A percentile compares a stretch with the other conserved stretches of the same genome.
phyloP scores from a whole-genome alignment of 2,888 invertebrate species.

The Dicycla oo region DNA sequence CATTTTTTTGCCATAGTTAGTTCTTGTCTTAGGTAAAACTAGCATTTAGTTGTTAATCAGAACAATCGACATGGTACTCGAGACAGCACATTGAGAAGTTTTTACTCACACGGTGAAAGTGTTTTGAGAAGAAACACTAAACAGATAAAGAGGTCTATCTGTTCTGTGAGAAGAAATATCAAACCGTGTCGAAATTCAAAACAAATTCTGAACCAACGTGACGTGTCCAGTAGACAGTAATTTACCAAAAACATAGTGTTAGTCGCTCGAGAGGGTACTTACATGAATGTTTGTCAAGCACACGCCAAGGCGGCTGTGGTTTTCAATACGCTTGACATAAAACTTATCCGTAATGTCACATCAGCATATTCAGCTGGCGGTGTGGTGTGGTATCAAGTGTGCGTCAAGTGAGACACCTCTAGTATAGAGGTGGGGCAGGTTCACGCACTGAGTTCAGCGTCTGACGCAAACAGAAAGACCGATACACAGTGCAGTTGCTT shows the following conservation, averaged over 20 bases:
- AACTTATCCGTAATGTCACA: constrained; percentile 50
- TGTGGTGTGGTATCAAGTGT: constrained; percentile 54
- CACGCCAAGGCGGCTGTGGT: constrained; percentile 53
- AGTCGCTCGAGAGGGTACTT: constrained; percentile 44
- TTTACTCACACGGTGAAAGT: constrained; percentile 34
- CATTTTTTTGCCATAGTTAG: no score
- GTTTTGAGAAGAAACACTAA: constrained; percentile 41
- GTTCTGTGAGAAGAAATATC: constrained; percentile 40
- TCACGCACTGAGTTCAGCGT: constrained; percentile 68
- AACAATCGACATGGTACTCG: constrained; percentile 25
- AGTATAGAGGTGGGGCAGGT: constrained; percentile 53
- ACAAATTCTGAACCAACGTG: constrained; percentile 41
- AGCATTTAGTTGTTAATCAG: constrained; percentile 5
- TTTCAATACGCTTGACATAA: constrained; percentile 57
- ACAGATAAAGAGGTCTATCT: no score
- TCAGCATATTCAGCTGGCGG: constrained; percentile 49
- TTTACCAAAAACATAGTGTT: constrained; percentile 58
- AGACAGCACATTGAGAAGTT: constrained; percentile 15
- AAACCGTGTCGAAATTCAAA: constrained; percentile 46
- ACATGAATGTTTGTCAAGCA: constrained; percentile 46
- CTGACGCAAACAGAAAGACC: constrained; percentile 72
- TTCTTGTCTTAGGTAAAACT: no score
- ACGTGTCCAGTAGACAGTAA: constrained; percentile 43
- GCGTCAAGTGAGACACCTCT: constrained; percentile 56
- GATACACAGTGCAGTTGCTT: constrained; percentile 71